phyloP scores from a whole-genome alignment of 2,113 vertebrate species.

The Puffinus mauretanicus region DNA sequence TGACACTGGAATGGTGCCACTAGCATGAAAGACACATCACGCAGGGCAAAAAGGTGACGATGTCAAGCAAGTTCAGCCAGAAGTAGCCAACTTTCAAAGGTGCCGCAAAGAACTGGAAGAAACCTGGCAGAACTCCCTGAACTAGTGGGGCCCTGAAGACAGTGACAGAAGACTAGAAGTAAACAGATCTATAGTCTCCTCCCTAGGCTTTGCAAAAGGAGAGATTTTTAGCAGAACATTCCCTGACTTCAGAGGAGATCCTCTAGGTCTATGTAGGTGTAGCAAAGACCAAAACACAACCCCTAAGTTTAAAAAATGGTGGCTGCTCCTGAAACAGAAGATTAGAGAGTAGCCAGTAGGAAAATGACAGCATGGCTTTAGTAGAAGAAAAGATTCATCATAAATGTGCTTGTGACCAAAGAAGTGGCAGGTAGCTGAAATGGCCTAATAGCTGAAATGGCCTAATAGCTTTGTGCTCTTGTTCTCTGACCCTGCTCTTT shows the following conservation, averaged over 20 bases:
- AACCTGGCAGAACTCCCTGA: slow-evolving; percentile 52
- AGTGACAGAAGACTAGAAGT: background rate
- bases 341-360: background rate
- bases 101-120: background rate
- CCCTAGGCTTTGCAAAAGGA: background rate
- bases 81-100: slow-evolving; percentile 29
- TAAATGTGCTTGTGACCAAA: background rate
- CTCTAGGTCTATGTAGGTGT: background rate
- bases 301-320: background rate
- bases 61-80: slow-evolving; percentile 36
- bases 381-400: background rate
- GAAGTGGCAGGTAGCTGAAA: background rate
- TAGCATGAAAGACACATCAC: background rate
- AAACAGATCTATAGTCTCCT: background rate
- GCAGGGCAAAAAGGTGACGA: background rate
- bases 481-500: background rate
- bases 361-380: background rate
- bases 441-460: background rate
- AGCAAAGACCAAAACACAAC: background rate
- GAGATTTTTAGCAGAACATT: background rate
- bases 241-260: background rate
- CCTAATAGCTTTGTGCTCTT: background rate
- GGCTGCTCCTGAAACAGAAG: background rate
- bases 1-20: background rate
- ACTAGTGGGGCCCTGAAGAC: background rate